Evolutionary conservation across 2,888 invertebrate species (phyloP).

Genomic region (Macaria notata): DNA sequence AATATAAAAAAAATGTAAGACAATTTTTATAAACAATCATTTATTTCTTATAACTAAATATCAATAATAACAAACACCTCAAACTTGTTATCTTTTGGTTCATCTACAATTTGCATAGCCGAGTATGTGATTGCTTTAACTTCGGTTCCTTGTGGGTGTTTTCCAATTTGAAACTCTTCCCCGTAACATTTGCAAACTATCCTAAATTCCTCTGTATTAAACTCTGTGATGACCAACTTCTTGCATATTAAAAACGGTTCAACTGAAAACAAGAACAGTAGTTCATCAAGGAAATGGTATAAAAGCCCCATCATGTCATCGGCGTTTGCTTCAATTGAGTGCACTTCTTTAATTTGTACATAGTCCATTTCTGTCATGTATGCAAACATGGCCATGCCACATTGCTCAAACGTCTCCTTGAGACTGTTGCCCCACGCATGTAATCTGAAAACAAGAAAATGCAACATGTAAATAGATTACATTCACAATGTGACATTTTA

Average conservation of each 20-base stretch:
- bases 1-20: too few relatives aligned
- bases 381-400: slow-evolving; percentile 97
- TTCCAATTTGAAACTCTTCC: slow-evolving; percentile 95
- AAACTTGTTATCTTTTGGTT: slow-evolving; percentile 85
- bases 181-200: slow-evolving; percentile 93
- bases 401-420: slow-evolving; percentile 96
- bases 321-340: slow-evolving; percentile 93
- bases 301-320: slow-evolving; percentile 94
- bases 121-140: slow-evolving; percentile 99
- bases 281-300: slow-evolving; percentile 96
- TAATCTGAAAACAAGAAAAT: slow-evolving; percentile 80
- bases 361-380: slow-evolving; percentile 97
- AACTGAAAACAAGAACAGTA: slow-evolving; percentile 94
- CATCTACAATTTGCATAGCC: slow-evolving; percentile 96
- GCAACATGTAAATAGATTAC: too few relatives aligned
- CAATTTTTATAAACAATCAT: background rate
- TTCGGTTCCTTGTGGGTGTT: slow-evolving; percentile 98
- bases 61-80: slow-evolving; percentile 99
- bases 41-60: slow-evolving; percentile 83
- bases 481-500: too few relatives aligned
- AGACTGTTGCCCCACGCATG: slow-evolving; percentile 96
- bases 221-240: slow-evolving; percentile 93
- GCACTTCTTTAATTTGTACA: slow-evolving; percentile 90
- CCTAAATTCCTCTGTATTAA: slow-evolving; percentile 90
- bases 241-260: slow-evolving; percentile 95